These are phyloP conservation scores for Psix sp. DNA, from an alignment of 1,140 invertebrate genomes.

Conservation along the genomic window DNA sequence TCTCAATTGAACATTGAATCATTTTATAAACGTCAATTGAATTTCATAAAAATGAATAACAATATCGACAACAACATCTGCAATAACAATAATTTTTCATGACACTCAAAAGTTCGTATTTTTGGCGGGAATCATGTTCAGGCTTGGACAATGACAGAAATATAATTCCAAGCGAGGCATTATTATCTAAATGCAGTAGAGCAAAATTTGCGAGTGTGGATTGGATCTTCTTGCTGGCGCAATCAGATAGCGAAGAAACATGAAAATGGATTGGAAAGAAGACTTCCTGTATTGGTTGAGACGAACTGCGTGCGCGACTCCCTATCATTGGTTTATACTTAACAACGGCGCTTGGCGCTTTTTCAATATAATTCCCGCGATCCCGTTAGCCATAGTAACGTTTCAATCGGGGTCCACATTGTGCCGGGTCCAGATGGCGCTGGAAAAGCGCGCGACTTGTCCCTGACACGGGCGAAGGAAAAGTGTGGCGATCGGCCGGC, in stretches of 20 bases:
- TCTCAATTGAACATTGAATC: too few species aligned
- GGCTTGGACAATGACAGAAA: too few species aligned
- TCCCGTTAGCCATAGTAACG: slow-evolving; percentile 44
- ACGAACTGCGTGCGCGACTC: neutral
- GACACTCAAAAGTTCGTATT: too few species aligned
- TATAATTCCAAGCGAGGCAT: too few species aligned
- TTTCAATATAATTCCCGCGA: slow-evolving; percentile 43
- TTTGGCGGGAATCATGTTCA: too few species aligned
- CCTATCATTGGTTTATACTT: slow-evolving; percentile 37
- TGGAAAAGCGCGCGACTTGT: slow-evolving; percentile 28
- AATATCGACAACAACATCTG: too few species aligned
- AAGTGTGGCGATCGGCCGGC: slow-evolving; percentile 42
- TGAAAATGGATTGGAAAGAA: slow-evolving; percentile 31
- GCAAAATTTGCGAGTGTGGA: slow-evolving; percentile 5
- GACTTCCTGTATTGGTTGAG: slow-evolving; percentile 39
- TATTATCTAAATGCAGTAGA: neutral
- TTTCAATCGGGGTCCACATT: slow-evolving; percentile 35
- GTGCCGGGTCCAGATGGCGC: slow-evolving; percentile 20
- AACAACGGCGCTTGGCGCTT: slow-evolving; percentile 19
- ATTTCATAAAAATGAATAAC: too few species aligned
- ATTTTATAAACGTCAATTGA: too few species aligned
- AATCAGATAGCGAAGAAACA: slow-evolving; percentile 41
- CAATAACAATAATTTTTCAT: too few species aligned
- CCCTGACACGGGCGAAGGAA: slow-evolving; percentile 43
- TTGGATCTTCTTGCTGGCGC: neutral